Conservation (phyloP, 2,113 vertebrate genomes). For the Tretioscincus oriximinensis region DNA sequence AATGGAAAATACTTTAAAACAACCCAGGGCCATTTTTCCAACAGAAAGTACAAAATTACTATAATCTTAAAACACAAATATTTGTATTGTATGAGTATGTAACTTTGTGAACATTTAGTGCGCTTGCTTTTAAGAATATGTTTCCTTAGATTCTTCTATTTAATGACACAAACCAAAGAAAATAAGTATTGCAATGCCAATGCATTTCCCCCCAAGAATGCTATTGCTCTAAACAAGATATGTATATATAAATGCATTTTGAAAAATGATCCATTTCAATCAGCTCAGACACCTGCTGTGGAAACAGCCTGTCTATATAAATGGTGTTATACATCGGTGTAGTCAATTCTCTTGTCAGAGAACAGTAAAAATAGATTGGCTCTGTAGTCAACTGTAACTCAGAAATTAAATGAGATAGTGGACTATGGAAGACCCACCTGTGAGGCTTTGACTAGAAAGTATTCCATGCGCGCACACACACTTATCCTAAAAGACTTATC, state of each 20-base stretch:
- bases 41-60: background rate
- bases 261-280: conserved; percentile 54
- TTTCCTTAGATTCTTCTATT: conserved; percentile 37
- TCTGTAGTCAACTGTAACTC: conserved; percentile 55
- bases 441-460: conserved; percentile 41
- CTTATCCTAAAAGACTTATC: conserved; percentile 30
- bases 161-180: conserved; percentile 37
- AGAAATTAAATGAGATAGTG: conserved; percentile 55
- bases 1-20: background rate
- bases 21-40: background rate
- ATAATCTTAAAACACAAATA: conserved; percentile 29
- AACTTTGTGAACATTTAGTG: conserved; percentile 24
- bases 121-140: conserved; percentile 45
- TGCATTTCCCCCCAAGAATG: conserved; percentile 13
- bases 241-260: conserved; percentile 43
- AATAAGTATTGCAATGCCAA: conserved; percentile 28
- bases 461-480: conserved; percentile 4
- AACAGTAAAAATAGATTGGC: conserved; percentile 49
- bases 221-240: conserved; percentile 10
- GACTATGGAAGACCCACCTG: conserved; percentile 37
- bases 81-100: conserved; percentile 53
- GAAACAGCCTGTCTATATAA: conserved; percentile 61
- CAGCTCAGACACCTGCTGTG: conserved; percentile 54
- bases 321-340: conserved; percentile 55
- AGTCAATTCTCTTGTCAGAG: conserved; percentile 42